Conservation (phyloP, 1,140 invertebrate genomes). For the Anagrus nilaparvatae region DNA sequence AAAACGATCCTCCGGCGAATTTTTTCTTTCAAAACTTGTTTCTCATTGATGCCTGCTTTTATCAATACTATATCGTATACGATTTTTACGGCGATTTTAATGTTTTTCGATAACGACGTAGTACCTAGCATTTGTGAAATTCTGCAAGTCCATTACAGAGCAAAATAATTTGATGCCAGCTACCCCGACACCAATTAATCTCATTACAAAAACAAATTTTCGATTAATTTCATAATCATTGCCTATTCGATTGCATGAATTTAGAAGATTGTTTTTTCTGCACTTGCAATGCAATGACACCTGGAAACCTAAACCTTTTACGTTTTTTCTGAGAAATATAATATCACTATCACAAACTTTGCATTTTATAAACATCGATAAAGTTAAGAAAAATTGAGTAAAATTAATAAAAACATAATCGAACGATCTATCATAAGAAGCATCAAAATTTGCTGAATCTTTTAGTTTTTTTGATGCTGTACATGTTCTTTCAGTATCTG, state of each 20-base stretch:
- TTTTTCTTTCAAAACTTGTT: no score
- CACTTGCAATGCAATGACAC: background rate
- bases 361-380: background rate
- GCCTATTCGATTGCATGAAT: background rate
- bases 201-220: conserved; percentile 14
- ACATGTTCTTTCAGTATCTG: background rate
- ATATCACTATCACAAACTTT: conserved; percentile 1
- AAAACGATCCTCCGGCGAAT: conserved; percentile 5
- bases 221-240: conserved; percentile 14
- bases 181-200: conserved; percentile 14
- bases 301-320: background rate
- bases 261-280: background rate
- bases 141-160: conserved; percentile 13
- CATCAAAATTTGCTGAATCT: background rate
- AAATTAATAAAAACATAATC: background rate
- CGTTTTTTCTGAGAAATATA: background rate
- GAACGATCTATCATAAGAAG: background rate
- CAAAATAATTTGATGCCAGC: conserved; percentile 14
- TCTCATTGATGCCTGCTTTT: no score
- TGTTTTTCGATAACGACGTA: conserved; percentile 11
- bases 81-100: conserved; percentile 5
- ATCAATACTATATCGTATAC: conserved; percentile 6
- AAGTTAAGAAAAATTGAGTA: background rate
- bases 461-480: background rate
- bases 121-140: background rate